Percentiles rank a stretch among this genome's conserved stretches.
These are phyloP conservation scores for Nasonia giraulti DNA, from an alignment of 1,140 invertebrate species.

Conservation along the genomic window DNA sequence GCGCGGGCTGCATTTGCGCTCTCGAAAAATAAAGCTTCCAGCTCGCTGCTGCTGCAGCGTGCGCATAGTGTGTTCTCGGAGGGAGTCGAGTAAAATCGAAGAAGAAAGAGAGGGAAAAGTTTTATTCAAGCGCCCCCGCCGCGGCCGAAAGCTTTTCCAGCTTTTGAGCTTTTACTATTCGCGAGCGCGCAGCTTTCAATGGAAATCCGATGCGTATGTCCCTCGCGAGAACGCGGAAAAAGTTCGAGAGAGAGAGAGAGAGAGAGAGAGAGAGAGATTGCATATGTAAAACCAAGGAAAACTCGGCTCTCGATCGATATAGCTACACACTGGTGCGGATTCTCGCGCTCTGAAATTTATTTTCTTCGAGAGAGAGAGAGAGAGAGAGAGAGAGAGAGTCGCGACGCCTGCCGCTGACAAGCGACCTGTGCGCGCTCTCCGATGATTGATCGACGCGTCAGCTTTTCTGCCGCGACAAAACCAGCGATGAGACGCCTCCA, in stretches of 20 bases:
- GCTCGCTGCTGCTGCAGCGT: neutral
- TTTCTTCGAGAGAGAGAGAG: neutral
- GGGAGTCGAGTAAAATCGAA: slow-evolving; percentile 45
- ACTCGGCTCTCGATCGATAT: slow-evolving; percentile 40
- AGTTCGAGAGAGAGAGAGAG: slow-evolving; percentile 17
- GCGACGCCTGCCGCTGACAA: slow-evolving; percentile 24
- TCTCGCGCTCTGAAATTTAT: neutral
- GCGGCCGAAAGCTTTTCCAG: slow-evolving; percentile 62
- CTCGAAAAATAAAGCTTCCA: slow-evolving; percentile 34
- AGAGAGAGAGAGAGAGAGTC: neutral
- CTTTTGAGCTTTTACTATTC: slow-evolving; percentile 64
- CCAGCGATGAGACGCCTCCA: slow-evolving; percentile 22
- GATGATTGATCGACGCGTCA: slow-evolving; percentile 35
- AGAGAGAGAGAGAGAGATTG: slow-evolving; percentile 44
- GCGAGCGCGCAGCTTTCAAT: slow-evolving; percentile 50
- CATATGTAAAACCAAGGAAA: slow-evolving; percentile 45
- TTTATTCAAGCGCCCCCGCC: slow-evolving; percentile 57
- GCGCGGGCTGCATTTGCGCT: neutral
- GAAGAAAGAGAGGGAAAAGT: slow-evolving; percentile 60
- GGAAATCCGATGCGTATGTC: slow-evolving; percentile 57
- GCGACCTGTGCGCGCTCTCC: neutral
- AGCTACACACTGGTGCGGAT: neutral
- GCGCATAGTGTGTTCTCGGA: neutral
- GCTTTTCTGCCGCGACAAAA: slow-evolving; percentile 22
- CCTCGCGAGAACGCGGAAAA: slow-evolving; percentile 18